Evolutionary conservation across 2,888 invertebrate genomes (phyloP), one percentile per base, ranked within the genome.

Genomic region (Tolmerus cingulatus): DNA sequence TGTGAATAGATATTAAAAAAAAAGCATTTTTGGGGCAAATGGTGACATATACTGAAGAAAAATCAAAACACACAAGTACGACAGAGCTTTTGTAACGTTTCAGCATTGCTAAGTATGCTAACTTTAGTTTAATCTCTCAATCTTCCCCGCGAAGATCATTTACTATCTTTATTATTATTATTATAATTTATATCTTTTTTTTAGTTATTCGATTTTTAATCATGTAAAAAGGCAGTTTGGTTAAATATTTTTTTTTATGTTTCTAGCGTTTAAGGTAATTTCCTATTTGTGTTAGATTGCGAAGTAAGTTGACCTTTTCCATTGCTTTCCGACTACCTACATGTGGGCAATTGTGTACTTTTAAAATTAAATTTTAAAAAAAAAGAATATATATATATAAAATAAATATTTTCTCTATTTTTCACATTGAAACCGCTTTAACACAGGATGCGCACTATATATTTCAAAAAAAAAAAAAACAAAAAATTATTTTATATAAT

Each of bases 51-150:
- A 76, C 87, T 85, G 55, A 51, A 51, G 27, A 51, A 55, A 51
- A 86, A 51, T 46, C 55, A 74, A 74, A 77, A 86, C n/a, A 78
- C 78, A 78, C 23, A 79, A 23, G 14, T 86, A 86, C 37, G 84
- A 74, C 82, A 88, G 87, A 88, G 90, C 90, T 89, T 90, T 90
- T 89, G 89, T 90, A 90, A 89, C 89, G 90, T 90, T 90, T 90
- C 90, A 89, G 89, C 89, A 89, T 89, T 89, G 90, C 89, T 89
- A 89, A 88, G 87, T 88, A 87, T 87, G 85, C 85, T 85, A 85
- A 85, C 85, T 86, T 86, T 86, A 86, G 86, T 86, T 86, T 85
- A 85, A 85, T 85, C 55, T 66, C 66, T 85, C 46, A 43, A 85
- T 74, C 85, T 74, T 85, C 74, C 40, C 74, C 74, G 74, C 85